These are phyloP conservation scores for Calidris pygmaea DNA, from an alignment of 2,113 vertebrate species.

Conservation along the genomic window DNA sequence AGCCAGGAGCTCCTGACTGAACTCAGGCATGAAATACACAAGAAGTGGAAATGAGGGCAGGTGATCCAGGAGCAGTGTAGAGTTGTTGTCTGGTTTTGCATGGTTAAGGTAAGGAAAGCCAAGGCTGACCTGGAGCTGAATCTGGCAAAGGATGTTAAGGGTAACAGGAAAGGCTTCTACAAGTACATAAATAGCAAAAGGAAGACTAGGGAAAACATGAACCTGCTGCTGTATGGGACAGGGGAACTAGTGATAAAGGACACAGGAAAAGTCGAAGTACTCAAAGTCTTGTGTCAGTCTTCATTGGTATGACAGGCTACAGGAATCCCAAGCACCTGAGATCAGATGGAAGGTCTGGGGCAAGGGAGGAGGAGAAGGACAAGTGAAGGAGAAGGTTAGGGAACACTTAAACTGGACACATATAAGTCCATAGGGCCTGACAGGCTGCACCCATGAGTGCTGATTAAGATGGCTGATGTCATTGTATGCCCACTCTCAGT, in stretches of 20 bases:
- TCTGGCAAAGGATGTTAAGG: not conserved
- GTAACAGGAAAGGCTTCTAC: not conserved
- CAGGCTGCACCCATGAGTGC: not conserved
- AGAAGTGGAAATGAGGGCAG: not conserved
- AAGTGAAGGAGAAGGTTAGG: not conserved
- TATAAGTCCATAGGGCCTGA: not conserved
- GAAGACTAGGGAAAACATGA: not conserved
- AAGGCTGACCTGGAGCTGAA: not conserved
- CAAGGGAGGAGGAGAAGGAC: not conserved
- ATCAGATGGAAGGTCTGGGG: not conserved
- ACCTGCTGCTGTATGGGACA: not conserved
- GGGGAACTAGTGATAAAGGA: not conserved
- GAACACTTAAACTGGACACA: not conserved
- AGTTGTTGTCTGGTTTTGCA: not conserved
- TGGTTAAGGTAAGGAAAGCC: not conserved
- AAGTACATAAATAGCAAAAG: not conserved
- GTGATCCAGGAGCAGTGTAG: not conserved
- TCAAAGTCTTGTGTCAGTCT: not conserved
- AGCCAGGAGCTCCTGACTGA: not conserved
- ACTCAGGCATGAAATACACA: not conserved
- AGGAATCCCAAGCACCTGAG: not conserved
- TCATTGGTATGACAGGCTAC: not conserved
- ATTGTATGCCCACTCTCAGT: not conserved
- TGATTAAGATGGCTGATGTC: not conserved
- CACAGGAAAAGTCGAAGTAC: not conserved